A percentile compares a stretch with the other conserved stretches of the same genome.
Conservation (phyloP, 2,797 vertebrate genomes). For the Pseudomugil tenellus region DNA sequence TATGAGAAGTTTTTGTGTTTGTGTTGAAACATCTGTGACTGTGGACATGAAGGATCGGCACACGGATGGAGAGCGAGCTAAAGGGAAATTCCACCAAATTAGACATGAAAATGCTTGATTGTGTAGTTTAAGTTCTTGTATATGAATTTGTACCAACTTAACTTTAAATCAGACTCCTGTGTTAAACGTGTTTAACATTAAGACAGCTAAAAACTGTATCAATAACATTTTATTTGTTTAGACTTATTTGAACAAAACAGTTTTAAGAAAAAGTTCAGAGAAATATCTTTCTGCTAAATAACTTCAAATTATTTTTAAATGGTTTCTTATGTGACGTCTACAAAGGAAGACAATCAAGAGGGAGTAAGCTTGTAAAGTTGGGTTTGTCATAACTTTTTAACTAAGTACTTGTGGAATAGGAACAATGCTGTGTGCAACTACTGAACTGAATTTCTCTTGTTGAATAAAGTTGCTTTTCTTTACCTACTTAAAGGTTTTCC, state of each 20-base stretch:
- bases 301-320: conserved; percentile 22
- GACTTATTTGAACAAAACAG: conserved; percentile 7
- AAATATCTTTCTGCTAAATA: conserved; percentile 28
- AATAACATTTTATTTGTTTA: background rate
- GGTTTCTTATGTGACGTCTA: conserved; percentile 39
- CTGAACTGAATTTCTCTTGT: conserved; percentile 71
- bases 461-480: conserved; percentile 81
- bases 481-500: conserved; percentile 49
- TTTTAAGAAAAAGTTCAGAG: conserved; percentile 3
- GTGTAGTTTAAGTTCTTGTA: conserved; percentile 26
- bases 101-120: conserved; percentile 9
- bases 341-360: conserved; percentile 76
- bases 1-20: conserved; percentile 60
- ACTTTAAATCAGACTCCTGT: background rate
- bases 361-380: conserved; percentile 37
- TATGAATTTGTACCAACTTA: conserved; percentile 12
- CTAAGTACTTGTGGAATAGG: conserved; percentile 37
- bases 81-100: conserved; percentile 40
- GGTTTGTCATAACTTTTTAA: conserved; percentile 62
- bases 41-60: conserved; percentile 19
- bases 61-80: conserved; percentile 22
- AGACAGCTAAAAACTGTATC: conserved; percentile 13
- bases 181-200: conserved; percentile 7
- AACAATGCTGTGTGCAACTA: conserved; percentile 64
- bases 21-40: conserved; percentile 59